A percentile compares a stretch with the other conserved stretches of the same genome.
Evolutionary conservation across 2,113 vertebrate species (phyloP).

Genomic region (Hemicordylus capensis): DNA sequence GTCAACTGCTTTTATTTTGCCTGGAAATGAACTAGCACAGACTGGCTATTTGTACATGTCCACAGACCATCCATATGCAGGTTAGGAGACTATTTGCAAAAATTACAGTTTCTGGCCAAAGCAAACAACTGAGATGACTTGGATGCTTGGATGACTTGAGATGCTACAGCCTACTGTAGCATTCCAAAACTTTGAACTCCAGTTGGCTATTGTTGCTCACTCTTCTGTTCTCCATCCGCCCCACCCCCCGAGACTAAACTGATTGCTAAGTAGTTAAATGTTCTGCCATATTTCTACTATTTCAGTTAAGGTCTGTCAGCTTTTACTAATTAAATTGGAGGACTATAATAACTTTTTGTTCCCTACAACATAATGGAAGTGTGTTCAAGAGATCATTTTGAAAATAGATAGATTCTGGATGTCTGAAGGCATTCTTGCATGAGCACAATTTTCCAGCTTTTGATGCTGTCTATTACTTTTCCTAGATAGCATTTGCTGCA

Average conservation of each 20-base stretch:
- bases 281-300: not conserved
- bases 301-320: not conserved
- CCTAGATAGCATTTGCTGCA: not conserved
- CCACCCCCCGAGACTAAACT: not conserved
- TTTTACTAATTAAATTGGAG: constrained; percentile 11
- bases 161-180: not conserved
- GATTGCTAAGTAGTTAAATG: not conserved
- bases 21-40: not conserved
- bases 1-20: not conserved
- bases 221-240: not conserved
- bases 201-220: not conserved
- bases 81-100: not conserved
- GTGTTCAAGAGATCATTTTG: not conserved
- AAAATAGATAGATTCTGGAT: not conserved
- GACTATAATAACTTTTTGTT: not conserved
- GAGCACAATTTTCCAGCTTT: not conserved
- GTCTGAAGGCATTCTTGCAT: rapidly evolving
- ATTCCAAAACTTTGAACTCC: not conserved
- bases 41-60: not conserved
- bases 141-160: no score
- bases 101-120: not conserved
- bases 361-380: not conserved
- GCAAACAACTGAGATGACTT: not conserved
- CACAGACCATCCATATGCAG: not conserved
- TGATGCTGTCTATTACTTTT: not conserved